phyloP scores from a whole-genome alignment of 2,888 invertebrate genomes.

The Drosophila tripunctata region DNA sequence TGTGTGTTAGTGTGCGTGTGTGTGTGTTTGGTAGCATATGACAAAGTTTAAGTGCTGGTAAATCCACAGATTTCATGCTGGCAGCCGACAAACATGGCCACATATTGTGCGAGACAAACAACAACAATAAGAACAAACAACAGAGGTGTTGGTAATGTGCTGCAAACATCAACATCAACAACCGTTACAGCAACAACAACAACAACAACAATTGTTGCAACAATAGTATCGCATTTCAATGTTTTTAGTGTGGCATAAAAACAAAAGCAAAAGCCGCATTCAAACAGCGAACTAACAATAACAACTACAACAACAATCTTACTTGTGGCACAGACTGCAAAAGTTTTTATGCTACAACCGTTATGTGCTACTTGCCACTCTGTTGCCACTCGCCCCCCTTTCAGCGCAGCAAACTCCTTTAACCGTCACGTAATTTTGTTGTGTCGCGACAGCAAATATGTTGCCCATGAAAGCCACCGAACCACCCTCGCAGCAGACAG shows the following conservation, averaged over 20 bases:
- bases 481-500: conserved; percentile 25
- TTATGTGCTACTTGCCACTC: conserved; percentile 51
- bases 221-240: conserved; percentile 77
- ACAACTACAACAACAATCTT: conserved; percentile 38
- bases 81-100: conserved; percentile 74
- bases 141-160: conserved; percentile 69
- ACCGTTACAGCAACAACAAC: conserved; percentile 12
- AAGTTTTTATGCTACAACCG: conserved; percentile 66
- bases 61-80: conserved; percentile 82
- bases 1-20: conserved; percentile 5
- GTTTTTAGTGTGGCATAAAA: conserved; percentile 77
- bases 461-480: conserved; percentile 58
- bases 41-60: conserved; percentile 84
- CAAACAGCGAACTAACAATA: conserved; percentile 69
- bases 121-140: conserved; percentile 45
- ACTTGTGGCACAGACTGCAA: conserved; percentile 62
- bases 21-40: conserved; percentile 44
- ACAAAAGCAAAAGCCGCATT: conserved; percentile 75
- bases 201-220: conserved; percentile 63
- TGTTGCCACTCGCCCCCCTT: neutral
- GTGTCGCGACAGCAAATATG: conserved; percentile 79
- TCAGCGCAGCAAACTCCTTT: conserved; percentile 13
- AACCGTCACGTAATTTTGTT: conserved; percentile 75
- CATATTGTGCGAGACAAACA: conserved; percentile 74
- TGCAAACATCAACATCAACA: conserved; percentile 42